Conservation (phyloP, 92 coral and sea anemone species). For the Parazoanthus swiftii region DNA sequence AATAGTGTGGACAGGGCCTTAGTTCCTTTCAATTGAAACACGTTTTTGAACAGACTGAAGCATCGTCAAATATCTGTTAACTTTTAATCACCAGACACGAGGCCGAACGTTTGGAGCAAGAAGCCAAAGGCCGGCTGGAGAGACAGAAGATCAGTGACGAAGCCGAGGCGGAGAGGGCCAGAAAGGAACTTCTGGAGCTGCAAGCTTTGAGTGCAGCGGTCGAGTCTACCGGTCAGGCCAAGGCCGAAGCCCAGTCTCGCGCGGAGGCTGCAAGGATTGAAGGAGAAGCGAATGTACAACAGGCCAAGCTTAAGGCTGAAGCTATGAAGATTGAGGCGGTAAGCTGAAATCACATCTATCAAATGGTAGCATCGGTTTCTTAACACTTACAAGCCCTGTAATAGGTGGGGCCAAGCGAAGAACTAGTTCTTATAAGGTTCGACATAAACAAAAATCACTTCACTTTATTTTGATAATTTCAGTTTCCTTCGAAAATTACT, state of each 20-base stretch:
- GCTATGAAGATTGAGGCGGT: constrained; percentile 94
- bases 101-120: constrained; percentile 97
- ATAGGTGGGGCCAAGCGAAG: background rate
- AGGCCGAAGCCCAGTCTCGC: constrained; percentile 98
- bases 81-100: constrained; percentile 74
- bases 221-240: constrained; percentile 99
- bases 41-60: no score
- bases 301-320: constrained; percentile 93
- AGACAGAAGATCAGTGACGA: constrained; percentile 96
- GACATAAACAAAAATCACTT: no score
- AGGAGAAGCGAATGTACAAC: constrained; percentile 95
- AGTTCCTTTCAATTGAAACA: no score
- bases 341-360: constrained; percentile 15
- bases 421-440: background rate
- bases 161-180: constrained; percentile 94
- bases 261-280: constrained; percentile 98
- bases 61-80: background rate
- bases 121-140: constrained; percentile 96
- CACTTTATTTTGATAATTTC: no score
- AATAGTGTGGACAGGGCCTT: no score
- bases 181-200: constrained; percentile 87
- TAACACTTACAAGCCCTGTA: background rate
- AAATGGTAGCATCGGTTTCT: background rate
- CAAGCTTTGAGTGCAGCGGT: constrained; percentile 99
- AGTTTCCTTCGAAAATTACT: no score